Evolutionary conservation across 2,113 vertebrate genomes (phyloP).

Genomic region (Ictalurus punctatus): DNA sequence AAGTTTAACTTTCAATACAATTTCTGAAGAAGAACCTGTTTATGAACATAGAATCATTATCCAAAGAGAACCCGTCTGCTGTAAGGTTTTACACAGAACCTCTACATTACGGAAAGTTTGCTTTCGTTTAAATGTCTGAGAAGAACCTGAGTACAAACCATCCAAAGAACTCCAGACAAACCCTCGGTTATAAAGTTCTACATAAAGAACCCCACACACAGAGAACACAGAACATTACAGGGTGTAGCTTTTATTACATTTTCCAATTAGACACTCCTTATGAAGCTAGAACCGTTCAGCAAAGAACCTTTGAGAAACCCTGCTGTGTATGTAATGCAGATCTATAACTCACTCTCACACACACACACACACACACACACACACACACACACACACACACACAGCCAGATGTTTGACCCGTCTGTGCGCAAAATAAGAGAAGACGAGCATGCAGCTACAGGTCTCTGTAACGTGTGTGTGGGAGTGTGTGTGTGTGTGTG

Average conservation of each 20-base stretch:
- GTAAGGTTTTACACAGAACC: not conserved
- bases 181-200: not conserved
- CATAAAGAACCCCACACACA: not conserved
- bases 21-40: too few species aligned
- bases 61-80: not conserved
- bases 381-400: not conserved
- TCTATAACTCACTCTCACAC: not conserved
- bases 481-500: not conserved
- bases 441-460: not conserved
- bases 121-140: not conserved
- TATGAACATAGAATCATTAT: too few species aligned
- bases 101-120: not conserved
- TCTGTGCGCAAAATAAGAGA: not conserved
- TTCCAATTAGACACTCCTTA: not conserved
- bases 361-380: not conserved
- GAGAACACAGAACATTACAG: not conserved
- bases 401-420: slow-evolving; percentile 7
- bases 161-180: not conserved
- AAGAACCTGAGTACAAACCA: not conserved
- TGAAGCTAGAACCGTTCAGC: not conserved
- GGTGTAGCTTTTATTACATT: not conserved
- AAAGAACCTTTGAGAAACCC: not conserved
- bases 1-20: too few species aligned
- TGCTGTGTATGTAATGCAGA: not conserved
- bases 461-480: not conserved